Percentiles rank a stretch among this genome's conserved stretches.
Evolutionary conservation across 2,888 invertebrate species (phyloP).

Genomic region (Drosophila anceps): DNA sequence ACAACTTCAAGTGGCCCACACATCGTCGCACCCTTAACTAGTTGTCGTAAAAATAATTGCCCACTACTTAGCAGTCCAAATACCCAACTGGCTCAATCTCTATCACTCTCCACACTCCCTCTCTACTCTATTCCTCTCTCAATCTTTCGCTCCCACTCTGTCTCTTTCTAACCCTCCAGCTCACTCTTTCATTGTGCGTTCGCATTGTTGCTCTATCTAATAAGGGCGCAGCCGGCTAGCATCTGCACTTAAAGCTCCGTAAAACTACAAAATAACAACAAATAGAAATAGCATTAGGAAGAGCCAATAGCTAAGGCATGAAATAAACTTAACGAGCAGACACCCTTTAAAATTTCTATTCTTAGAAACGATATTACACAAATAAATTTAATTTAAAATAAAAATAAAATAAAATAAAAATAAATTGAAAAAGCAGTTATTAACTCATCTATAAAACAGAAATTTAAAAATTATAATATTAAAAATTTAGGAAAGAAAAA

Average conservation of each 20-base stretch:
- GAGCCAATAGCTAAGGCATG: slow-evolving; percentile 20
- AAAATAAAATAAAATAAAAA: not conserved
- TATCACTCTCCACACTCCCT: slow-evolving; percentile 4
- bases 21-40: slow-evolving; percentile 74
- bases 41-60: slow-evolving; percentile 81
- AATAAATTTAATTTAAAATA: not conserved
- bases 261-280: slow-evolving; percentile 60
- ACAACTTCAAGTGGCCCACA: slow-evolving; percentile 68
- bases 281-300: slow-evolving; percentile 41
- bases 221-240: slow-evolving; percentile 44
- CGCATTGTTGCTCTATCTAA: slow-evolving; percentile 22
- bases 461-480: too few species aligned
- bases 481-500: too few species aligned
- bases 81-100: slow-evolving; percentile 52
- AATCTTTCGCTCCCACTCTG: not conserved
- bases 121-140: slow-evolving; percentile 3
- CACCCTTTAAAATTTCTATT: slow-evolving; percentile 42
- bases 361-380: too few species aligned
- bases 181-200: slow-evolving; percentile 3
- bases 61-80: slow-evolving; percentile 78
- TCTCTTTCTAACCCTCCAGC: not conserved
- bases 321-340: slow-evolving; percentile 11
- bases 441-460: too few species aligned
- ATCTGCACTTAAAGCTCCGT: slow-evolving; percentile 64
- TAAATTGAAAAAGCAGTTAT: too few species aligned